Conservation (phyloP, 2,113 vertebrate species). For the Aythya baeri region DNA sequence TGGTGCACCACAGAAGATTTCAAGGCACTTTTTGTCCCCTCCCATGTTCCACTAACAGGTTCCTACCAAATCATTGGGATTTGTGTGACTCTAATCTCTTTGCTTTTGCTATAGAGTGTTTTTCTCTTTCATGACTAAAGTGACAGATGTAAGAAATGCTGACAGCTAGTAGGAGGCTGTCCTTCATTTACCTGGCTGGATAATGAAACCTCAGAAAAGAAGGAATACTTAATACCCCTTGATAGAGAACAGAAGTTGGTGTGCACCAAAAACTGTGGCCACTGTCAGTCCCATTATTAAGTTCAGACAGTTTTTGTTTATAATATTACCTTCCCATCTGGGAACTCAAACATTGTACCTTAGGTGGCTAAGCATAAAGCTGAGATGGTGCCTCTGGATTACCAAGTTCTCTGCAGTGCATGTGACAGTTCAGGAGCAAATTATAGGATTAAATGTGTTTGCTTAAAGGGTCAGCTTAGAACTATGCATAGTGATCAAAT, state of each 20-base stretch:
- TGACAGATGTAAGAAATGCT: background rate
- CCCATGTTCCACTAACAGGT: background rate
- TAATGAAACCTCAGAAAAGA: background rate
- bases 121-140: background rate
- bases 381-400: background rate
- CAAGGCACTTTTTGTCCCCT: background rate
- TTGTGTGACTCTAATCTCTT: background rate
- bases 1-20: background rate
- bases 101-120: background rate
- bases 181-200: background rate
- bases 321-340: background rate
- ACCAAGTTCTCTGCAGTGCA: background rate
- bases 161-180: background rate
- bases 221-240: background rate
- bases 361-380: background rate
- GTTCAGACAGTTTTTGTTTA: background rate
- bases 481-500: background rate
- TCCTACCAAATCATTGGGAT: background rate
- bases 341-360: background rate
- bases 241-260: background rate
- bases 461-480: background rate
- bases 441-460: background rate
- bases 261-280: too few species aligned
- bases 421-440: background rate
- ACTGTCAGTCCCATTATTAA: background rate